These are phyloP conservation scores for Spinus pinus DNA, from an alignment of 2,797 vertebrate genomes.

Conservation along the genomic window DNA sequence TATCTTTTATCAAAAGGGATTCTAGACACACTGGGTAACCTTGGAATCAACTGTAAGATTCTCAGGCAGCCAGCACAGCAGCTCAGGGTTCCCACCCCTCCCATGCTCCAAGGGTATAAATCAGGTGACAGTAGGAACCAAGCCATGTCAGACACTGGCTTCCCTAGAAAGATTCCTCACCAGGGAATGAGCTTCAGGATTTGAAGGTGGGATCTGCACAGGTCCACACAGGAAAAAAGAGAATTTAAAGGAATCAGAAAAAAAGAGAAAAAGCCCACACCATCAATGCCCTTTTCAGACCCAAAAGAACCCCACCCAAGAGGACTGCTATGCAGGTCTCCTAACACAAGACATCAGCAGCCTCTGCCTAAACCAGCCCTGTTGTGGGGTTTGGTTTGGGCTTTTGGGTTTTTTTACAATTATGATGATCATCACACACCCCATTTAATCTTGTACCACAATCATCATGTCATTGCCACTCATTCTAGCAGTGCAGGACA, in stretches of 20 bases:
- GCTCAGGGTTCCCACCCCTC: background rate
- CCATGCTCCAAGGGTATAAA: background rate
- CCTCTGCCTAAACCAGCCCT: background rate
- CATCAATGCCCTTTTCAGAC: background rate
- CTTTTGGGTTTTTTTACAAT: background rate
- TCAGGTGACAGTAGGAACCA: background rate
- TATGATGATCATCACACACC: background rate
- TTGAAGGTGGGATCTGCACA: background rate
- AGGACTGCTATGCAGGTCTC: background rate
- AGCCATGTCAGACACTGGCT: accelerated
- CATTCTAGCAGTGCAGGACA: background rate
- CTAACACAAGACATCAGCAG: background rate
- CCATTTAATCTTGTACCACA: background rate
- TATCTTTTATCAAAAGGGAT: background rate
- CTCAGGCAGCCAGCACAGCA: background rate
- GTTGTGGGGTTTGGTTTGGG: background rate
- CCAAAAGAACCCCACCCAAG: background rate
- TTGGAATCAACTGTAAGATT: background rate
- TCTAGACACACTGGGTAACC: background rate
- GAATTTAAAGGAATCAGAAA: background rate
- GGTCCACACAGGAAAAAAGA: background rate
- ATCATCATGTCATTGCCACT: background rate
- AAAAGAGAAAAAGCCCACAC: background rate
- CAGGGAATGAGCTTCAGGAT: background rate
- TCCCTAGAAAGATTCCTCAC: background rate